Evolutionary conservation across 2,113 vertebrate genomes (phyloP).

Genomic region (Rhizomys pruinosus): DNA sequence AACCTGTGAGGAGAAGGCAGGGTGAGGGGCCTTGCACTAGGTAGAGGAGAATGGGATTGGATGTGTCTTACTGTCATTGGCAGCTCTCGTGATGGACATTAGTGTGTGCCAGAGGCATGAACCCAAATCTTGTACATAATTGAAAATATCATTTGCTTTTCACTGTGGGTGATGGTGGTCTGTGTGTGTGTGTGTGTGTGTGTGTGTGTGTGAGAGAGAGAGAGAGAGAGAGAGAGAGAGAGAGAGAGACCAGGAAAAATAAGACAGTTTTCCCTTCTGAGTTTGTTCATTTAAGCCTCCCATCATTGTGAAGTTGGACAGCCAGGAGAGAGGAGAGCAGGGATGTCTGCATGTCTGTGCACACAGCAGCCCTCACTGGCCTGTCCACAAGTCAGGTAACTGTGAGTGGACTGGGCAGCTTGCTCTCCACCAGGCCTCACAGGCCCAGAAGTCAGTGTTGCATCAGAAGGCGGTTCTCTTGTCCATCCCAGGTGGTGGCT

Average conservation of each 20-base stretch:
- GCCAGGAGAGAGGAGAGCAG: background rate
- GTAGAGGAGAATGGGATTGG: slow-evolving; percentile 35
- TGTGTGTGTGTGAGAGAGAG: background rate
- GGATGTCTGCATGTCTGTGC: background rate
- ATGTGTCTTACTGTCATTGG: slow-evolving; percentile 2
- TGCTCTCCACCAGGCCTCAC: background rate
- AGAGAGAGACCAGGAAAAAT: background rate
- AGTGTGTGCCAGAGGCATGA: background rate
- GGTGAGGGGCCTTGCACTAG: accelerated
- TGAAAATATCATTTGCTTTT: slow-evolving; percentile 59
- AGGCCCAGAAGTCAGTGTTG: background rate
- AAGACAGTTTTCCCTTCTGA: background rate
- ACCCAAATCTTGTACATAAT: background rate
- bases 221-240: background rate
- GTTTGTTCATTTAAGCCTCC: slow-evolving; percentile 46
- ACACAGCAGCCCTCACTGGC: background rate
- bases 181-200: background rate
- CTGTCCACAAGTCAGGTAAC: background rate
- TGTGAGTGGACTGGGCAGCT: background rate
- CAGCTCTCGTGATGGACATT: background rate
- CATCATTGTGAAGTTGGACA: background rate
- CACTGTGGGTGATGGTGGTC: slow-evolving; percentile 46
- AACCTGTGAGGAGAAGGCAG: background rate
- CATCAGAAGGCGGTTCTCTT: background rate
- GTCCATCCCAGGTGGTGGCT: background rate